These are phyloP conservation scores for Halisarca cf. caerulea DNA, from an alignment of 37 sponge, comb jelly and placozoan genomes.

Conservation along the genomic window DNA sequence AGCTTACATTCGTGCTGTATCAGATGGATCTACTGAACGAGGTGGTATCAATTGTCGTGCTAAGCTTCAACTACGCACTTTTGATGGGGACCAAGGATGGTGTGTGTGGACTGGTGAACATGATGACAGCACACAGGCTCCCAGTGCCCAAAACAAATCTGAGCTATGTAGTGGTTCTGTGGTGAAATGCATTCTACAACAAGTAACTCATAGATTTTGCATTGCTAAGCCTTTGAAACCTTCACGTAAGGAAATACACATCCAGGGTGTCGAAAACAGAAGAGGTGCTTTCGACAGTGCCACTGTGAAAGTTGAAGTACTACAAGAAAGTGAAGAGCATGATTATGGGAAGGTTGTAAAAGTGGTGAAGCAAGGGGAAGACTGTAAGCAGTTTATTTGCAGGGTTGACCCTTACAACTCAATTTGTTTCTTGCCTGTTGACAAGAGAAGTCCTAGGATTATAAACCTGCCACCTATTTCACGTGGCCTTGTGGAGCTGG, in stretches of 20 bases:
- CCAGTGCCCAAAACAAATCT: too few species aligned
- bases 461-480: constrained; percentile 66
- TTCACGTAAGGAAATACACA: background rate
- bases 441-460: constrained; percentile 45
- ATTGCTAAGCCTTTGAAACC: constrained; percentile 39
- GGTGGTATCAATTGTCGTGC: too few species aligned
- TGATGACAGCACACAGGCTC: background rate
- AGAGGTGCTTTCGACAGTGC: constrained; percentile 43
- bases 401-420: constrained; percentile 37
- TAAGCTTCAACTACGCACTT: background rate
- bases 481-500: background rate
- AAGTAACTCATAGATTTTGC: background rate
- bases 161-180: too few species aligned
- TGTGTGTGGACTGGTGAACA: background rate
- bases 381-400: constrained; percentile 52
- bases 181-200: background rate
- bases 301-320: constrained; percentile 18
- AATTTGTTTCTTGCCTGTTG: constrained; percentile 60
- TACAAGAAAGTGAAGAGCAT: background rate
- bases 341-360: constrained; percentile 49
- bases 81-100: constrained; percentile 1
- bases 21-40: too few species aligned
- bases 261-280: constrained; percentile 28
- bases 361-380: constrained; percentile 17
- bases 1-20: background rate